phyloP scores from a whole-genome alignment of 2,113 vertebrate genomes.

The Cavia porcellus region DNA sequence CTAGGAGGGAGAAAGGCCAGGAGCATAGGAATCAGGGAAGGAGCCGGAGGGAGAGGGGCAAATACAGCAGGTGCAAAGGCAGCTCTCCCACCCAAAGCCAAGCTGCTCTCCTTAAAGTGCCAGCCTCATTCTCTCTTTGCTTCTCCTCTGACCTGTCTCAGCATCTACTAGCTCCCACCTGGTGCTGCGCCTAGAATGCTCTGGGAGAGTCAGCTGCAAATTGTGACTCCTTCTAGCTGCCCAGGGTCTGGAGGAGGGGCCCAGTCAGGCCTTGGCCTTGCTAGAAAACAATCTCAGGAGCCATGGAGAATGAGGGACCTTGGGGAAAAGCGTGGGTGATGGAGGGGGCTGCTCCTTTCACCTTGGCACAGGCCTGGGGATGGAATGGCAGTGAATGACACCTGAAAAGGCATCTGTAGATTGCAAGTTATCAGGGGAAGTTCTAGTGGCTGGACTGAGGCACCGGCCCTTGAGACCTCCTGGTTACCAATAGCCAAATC shows the following conservation, averaged over 20 bases:
- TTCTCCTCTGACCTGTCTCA: neutral
- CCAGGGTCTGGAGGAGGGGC: neutral
- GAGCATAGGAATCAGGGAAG: neutral
- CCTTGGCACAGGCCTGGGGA: neutral
- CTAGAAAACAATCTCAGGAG: constrained; percentile 32
- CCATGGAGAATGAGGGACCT: neutral
- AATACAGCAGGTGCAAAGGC: constrained; percentile 32
- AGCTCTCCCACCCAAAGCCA: neutral
- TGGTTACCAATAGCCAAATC: neutral
- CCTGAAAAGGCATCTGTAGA: constrained; percentile 3
- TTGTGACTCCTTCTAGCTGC: constrained; percentile 18
- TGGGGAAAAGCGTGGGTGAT: neutral
- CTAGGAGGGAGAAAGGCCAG: neutral
- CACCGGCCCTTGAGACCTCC: neutral
- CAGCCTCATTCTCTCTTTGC: neutral
- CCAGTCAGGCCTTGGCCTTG: neutral
- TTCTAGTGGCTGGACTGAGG: neutral
- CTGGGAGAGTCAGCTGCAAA: neutral
- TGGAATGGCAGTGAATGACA: neutral
- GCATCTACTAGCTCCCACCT: neutral
- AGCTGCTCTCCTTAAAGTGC: neutral
- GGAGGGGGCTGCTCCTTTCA: constrained; percentile 22
- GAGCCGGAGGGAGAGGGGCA: neutral
- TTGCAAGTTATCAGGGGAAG: neutral
- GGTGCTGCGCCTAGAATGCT: neutral